Conservation (phyloP, 2,797 vertebrate species). For the Gallirallus australis region DNA sequence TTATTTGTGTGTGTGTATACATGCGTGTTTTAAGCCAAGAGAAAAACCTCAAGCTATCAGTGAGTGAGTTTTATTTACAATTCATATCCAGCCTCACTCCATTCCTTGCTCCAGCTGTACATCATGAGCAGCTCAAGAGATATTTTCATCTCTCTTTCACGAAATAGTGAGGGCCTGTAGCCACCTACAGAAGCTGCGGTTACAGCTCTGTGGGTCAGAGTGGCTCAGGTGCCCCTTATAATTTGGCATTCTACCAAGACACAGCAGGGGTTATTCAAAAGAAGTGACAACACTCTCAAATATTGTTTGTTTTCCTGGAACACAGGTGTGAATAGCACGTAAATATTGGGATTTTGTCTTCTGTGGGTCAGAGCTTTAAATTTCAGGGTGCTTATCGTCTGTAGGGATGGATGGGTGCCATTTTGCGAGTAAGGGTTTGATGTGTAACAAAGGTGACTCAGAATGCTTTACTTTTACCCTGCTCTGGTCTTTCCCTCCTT, state of each 20-base stretch:
- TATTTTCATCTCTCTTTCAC: background rate
- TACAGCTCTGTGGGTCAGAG: accelerated
- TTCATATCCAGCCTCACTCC: background rate
- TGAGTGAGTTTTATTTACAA: background rate
- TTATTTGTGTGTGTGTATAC: background rate
- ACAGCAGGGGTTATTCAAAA: background rate
- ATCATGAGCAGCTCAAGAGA: background rate
- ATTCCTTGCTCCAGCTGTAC: background rate
- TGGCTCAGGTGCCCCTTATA: background rate
- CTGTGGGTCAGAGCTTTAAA: background rate
- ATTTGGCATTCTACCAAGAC: background rate
- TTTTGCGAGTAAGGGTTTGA: background rate
- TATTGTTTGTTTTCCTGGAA: background rate
- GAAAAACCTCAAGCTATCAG: background rate
- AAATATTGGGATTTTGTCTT: background rate
- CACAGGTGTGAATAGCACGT: background rate
- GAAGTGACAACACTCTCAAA: background rate
- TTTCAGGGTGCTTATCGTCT: background rate
- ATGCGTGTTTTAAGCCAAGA: background rate
- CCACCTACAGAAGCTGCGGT: accelerated
- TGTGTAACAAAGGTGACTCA: background rate
- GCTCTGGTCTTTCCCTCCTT: background rate
- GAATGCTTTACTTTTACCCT: background rate
- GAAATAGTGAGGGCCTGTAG: background rate
- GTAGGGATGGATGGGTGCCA: background rate